Evolutionary conservation across 2,888 invertebrate genomes (phyloP), one percentile per base, ranked within the genome.

Genomic region (Drosophila diplacantha): DNA sequence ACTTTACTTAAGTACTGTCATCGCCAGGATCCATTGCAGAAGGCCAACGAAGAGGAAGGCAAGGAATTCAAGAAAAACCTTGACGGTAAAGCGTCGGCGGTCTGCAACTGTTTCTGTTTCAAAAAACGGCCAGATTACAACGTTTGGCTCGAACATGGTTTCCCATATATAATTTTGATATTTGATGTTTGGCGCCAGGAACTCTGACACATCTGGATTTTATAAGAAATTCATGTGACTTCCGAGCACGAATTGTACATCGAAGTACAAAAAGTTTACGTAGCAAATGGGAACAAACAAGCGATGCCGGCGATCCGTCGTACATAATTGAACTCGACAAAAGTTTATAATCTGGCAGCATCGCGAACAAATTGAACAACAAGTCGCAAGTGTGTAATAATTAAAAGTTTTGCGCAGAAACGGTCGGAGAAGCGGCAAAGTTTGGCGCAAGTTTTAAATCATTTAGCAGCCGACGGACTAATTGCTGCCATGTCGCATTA

Each of bases 341-440:
- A 79, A 79, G 72, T 79, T 81, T 81, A 70, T 74, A 76, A 79
- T 81, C 74, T 75, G 63, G 63, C 60, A 72, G 72, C 78, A 81
- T 81, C 57, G 74, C 76, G 73, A 44, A 61, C 79, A 72, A 81
- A 78, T 81, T 81, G 72, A 65, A 74, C 59, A 61, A 61, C 60
- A 61, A 57, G 64, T 75, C 65, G 59, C 76, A 81, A 76, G 71
- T 81, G 74, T 73, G 73, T 68, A 69, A 81, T 78, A 78, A 78
- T 78, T 78, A 81, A 78, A 78, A 78, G 61, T 81, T 78, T 71
- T 69, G 32, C 47, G 18, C 43, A 44, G 14, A 51, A 50, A 52
- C 49, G 26, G 52, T 37, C 35, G n/a, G 43, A 14, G 67, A 35
- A 18, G 29, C n/a, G 44, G 44, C 46, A 59, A 78, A 81, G 69